Conservation (phyloP, 2,113 vertebrate species). For the Rhegmatorhina hoffmannsi region DNA sequence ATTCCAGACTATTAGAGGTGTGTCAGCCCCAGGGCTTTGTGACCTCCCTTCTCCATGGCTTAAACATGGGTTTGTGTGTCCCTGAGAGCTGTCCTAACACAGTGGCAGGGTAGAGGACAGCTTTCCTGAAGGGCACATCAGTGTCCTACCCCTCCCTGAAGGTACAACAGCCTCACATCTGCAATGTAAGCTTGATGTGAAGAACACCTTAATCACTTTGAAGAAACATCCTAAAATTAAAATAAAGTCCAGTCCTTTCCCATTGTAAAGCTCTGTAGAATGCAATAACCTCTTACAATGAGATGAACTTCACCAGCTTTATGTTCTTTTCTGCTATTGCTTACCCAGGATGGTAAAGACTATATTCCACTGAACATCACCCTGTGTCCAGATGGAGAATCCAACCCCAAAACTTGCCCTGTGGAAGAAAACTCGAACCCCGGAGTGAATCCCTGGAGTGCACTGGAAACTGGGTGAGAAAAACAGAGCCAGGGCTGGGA, state of each 20-base stretch:
- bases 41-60: neutral
- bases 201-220: neutral
- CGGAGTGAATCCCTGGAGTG: slow-evolving; percentile 77
- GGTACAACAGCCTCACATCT: neutral
- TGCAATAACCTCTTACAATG: neutral
- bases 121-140: neutral
- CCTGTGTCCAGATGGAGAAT: slow-evolving; percentile 76
- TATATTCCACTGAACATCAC: slow-evolving; percentile 94
- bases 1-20: accelerated
- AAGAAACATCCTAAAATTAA: neutral
- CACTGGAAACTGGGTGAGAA: slow-evolving; percentile 82
- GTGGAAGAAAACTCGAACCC: slow-evolving; percentile 75
- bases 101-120: neutral
- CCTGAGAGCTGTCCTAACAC: neutral
- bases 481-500: accelerated
- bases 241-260: neutral
- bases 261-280: neutral
- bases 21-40: neutral
- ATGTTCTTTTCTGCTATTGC: neutral
- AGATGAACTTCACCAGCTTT: neutral
- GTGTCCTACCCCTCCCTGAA: neutral
- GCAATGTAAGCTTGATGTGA: neutral
- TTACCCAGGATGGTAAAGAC: slow-evolving; percentile 88
- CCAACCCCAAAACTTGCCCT: slow-evolving; percentile 61
- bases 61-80: neutral